Conservation (phyloP, 2,888 invertebrate genomes). For the Lamproptera curius region DNA sequence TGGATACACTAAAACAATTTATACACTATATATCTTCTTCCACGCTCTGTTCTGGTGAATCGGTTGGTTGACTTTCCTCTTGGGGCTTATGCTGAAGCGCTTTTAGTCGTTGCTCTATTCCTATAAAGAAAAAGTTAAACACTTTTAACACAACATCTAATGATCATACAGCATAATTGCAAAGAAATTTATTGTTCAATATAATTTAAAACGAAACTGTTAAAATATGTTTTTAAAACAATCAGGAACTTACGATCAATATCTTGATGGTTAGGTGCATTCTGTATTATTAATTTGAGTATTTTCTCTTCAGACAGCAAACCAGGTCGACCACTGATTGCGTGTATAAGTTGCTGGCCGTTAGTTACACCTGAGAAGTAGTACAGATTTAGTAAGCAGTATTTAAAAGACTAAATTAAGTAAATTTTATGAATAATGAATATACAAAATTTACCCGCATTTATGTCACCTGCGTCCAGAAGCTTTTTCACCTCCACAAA, state of each 20-base stretch:
- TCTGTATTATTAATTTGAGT: constrained; percentile 50
- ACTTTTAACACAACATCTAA: too few relatives aligned
- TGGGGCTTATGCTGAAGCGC: constrained; percentile 45
- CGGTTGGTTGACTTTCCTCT: constrained; percentile 45
- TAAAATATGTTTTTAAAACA: neutral
- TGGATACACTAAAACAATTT: neutral
- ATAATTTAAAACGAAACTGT: neutral
- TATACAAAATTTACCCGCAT: constrained; percentile 42
- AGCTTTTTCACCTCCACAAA: constrained; percentile 77
- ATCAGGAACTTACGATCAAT: constrained; percentile 50
- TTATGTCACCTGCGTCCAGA: constrained; percentile 75
- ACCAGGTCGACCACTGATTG: constrained; percentile 52
- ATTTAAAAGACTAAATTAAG: too few relatives aligned
- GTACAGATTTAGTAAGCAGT: too few relatives aligned
- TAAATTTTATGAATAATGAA: too few relatives aligned
- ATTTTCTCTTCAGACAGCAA: constrained; percentile 62
- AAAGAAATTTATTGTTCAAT: neutral
- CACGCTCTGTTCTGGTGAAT: constrained; percentile 65
- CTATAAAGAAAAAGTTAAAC: constrained; percentile 33
- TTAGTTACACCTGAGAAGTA: constrained; percentile 63
- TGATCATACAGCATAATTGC: too few relatives aligned
- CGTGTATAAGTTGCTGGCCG: constrained; percentile 57
- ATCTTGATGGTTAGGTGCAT: constrained; percentile 54
- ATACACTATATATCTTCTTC: constrained; percentile 56
- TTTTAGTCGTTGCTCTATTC: constrained; percentile 51